A percentile compares a stretch with the other conserved stretches of the same genome.
Evolutionary conservation across 2,113 vertebrate species (phyloP).

Genomic region (Falcunculus frontatus): DNA sequence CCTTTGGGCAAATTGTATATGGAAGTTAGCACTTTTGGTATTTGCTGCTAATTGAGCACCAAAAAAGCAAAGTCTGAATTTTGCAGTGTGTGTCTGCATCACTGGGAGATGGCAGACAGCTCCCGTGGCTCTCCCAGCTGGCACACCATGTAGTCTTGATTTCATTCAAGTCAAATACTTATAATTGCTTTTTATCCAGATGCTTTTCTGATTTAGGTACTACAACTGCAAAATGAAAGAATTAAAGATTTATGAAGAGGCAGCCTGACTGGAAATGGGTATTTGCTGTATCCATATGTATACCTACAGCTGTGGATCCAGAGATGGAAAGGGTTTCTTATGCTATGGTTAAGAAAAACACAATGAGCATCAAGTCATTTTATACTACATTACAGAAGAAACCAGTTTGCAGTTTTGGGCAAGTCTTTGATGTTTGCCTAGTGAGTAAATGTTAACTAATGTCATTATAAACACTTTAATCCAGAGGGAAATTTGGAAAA

Average conservation of each 20-base stretch:
- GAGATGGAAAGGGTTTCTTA: neutral
- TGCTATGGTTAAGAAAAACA: neutral
- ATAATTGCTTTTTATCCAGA: neutral
- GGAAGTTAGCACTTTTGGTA: neutral
- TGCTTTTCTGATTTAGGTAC: neutral
- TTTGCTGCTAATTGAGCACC: neutral
- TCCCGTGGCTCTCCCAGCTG: neutral
- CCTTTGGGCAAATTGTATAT: fast-evolving
- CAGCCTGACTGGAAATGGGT: neutral
- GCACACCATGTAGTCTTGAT: neutral
- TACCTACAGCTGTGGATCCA: neutral
- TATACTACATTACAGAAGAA: neutral
- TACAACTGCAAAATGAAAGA: neutral
- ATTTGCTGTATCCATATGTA: neutral
- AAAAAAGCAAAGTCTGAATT: neutral
- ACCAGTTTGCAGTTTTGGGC: neutral
- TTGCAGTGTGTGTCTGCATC: neutral
- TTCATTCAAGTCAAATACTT: neutral
- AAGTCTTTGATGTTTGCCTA: neutral
- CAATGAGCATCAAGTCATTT: neutral
- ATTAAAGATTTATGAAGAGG: neutral
- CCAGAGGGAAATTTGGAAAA: neutral
- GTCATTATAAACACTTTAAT: neutral
- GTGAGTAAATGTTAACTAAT: neutral
- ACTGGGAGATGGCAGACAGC: neutral